phyloP scores from a whole-genome alignment of 2,113 vertebrate species.

The Phalacrocorax pelagicus region DNA sequence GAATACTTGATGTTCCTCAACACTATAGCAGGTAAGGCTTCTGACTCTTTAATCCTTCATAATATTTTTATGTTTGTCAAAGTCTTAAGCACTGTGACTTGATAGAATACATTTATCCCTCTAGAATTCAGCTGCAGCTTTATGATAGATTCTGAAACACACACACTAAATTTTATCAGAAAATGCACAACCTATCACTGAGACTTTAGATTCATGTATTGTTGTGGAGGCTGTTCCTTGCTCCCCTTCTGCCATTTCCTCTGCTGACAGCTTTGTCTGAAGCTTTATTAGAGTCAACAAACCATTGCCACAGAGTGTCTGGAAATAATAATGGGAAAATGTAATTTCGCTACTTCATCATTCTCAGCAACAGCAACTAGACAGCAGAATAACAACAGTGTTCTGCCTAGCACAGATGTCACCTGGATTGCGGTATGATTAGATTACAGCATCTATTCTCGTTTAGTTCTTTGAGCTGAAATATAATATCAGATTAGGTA shows the following conservation, averaged over 20 bases:
- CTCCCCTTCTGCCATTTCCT: constrained; percentile 75
- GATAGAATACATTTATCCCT: constrained; percentile 56
- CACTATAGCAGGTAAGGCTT: constrained; percentile 91
- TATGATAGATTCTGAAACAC: constrained; percentile 56
- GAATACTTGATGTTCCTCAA: constrained; percentile 99
- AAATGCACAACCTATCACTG: constrained; percentile 47
- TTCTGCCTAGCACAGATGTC: constrained; percentile 76
- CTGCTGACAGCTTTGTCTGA: constrained; percentile 83
- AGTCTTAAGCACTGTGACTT: constrained; percentile 33
- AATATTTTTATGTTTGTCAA: constrained; percentile 68
- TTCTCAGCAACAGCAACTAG: constrained; percentile 75
- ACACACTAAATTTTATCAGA: constrained; percentile 66
- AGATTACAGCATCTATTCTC: constrained; percentile 68
- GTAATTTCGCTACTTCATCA: constrained; percentile 81
- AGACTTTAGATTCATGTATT: constrained; percentile 62
- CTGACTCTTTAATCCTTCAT: constrained; percentile 46
- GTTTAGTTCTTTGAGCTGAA: constrained; percentile 64
- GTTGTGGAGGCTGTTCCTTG: constrained; percentile 67
- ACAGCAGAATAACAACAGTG: constrained; percentile 76
- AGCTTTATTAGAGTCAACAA: constrained; percentile 85
- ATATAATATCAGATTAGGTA: constrained; percentile 56
- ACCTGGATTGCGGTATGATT: constrained; percentile 74
- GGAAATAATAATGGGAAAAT: constrained; percentile 84
- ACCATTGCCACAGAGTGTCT: constrained; percentile 80
- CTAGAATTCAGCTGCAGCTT: constrained; percentile 51